phyloP scores from a whole-genome alignment of 1,140 invertebrate genomes.

The Contarinia nasturtii region DNA sequence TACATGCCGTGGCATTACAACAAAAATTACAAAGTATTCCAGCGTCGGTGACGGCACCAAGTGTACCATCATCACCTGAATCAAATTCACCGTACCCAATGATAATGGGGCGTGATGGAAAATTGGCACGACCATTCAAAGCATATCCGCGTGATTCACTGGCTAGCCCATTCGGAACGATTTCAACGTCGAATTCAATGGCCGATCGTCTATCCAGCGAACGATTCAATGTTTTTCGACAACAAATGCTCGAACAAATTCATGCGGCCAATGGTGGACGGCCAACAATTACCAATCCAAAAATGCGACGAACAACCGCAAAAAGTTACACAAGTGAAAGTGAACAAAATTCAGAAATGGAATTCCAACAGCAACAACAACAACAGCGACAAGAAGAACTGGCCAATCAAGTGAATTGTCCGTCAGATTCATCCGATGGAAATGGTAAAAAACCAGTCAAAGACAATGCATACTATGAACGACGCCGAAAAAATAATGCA shows the following conservation, averaged over 20 bases:
- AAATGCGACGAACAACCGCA: constrained; percentile 33
- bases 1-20: background rate
- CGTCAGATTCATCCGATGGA: background rate
- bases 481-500: constrained; percentile 82
- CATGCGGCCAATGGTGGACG: constrained; percentile 32
- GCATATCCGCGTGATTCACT: constrained; percentile 49
- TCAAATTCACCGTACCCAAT: constrained; percentile 3
- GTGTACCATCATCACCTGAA: no score
- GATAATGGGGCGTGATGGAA: constrained; percentile 14
- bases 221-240: constrained; percentile 43
- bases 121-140: constrained; percentile 40
- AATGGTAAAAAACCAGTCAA: constrained; percentile 23
- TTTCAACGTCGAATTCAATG: constrained; percentile 23
- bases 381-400: constrained; percentile 1
- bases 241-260: constrained; percentile 42
- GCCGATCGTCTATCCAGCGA: constrained; percentile 32
- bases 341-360: constrained; percentile 5
- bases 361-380: background rate
- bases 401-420: background rate
- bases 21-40: background rate
- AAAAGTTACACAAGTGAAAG: constrained; percentile 13
- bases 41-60: no score
- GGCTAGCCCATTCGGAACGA: constrained; percentile 21
- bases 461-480: constrained; percentile 71
- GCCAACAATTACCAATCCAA: constrained; percentile 34